Percentiles rank a stretch among this genome's conserved stretches.
Evolutionary conservation across 2,113 vertebrate species (phyloP).

Genomic region (Entelurus aequoreus): DNA sequence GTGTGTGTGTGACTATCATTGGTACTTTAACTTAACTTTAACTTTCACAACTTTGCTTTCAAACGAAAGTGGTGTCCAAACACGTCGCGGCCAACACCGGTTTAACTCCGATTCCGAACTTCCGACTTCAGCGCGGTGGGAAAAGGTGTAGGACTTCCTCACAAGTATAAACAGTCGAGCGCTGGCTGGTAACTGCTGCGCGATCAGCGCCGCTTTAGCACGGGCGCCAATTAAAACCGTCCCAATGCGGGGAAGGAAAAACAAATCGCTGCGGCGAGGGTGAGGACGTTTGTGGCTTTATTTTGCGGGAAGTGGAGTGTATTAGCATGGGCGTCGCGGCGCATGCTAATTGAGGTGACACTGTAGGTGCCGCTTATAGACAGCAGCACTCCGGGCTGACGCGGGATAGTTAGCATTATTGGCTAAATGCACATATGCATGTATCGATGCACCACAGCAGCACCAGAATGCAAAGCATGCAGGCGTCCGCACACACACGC

Average conservation of each 20-base stretch:
- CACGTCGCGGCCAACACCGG: too few species aligned
- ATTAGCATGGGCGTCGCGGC: conserved; percentile 52
- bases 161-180: not conserved
- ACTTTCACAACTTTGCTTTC: too few species aligned
- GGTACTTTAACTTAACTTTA: too few species aligned
- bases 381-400: conserved; percentile 36
- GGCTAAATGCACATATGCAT: conserved; percentile 69
- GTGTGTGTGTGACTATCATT: too few species aligned
- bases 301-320: conserved; percentile 53
- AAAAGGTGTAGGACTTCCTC: too few species aligned
- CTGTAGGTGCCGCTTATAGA: conserved; percentile 41
- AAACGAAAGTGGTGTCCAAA: too few species aligned
- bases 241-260: conserved; percentile 4
- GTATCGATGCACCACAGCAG: conserved; percentile 50
- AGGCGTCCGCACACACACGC: too few species aligned
- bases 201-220: conserved; percentile 20
- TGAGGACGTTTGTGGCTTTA: conserved; percentile 43
- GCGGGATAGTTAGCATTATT: conserved; percentile 69
- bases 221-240: conserved; percentile 52
- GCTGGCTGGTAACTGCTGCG: conserved; percentile 3
- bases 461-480: conserved; percentile 22
- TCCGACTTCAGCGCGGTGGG: too few species aligned
- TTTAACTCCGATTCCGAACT: too few species aligned
- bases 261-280: conserved; percentile 38
- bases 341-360: conserved; percentile 56